Evolutionary conservation across 2,797 vertebrate species (phyloP), one percentile per base, ranked within the genome.

Genomic region (Myotis daubentonii): DNA sequence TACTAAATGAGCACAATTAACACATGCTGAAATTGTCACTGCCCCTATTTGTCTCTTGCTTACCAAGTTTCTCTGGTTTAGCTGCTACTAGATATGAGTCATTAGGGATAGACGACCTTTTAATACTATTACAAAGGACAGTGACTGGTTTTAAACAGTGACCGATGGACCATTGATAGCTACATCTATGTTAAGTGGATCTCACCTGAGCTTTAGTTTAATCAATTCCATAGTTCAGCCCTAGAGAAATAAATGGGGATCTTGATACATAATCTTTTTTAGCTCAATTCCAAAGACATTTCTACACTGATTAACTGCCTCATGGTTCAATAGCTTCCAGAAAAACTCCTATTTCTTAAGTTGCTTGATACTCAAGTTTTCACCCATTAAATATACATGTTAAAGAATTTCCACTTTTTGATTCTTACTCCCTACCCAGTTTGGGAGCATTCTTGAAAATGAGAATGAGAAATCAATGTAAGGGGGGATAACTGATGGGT

Each of bases 241-340:
- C 30, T 66, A 65, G 83, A 92, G 89, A 94, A 85, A 80, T 41
- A 93, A 82, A 80, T 49, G 38, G 36, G 25, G n/a, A 91, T 91
- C 78, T 87, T 95, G 57, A 82, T 89, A 38, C 47, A 72, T 20
- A 60, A 38, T 75, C 17, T 55, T 84, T 30, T 23, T 30, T 60
- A 85, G 15, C 28, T 65, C 81, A 62, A 72, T 89, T 89, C 81
- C n/a, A 76, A 82, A 87, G 94, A 88, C 57, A 78, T 92, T 93
- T 93, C 78, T 94, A 92, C 85, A 85, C 78, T 92, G 81, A 74
- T 80, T 96, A 90, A 94, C 60, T 70, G 66, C 79, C 71, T 88
- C 53, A 10, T 65, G 72, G 88, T 89, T 95, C 93, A 91, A 85
- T 88, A 60, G 41, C 23, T 88, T 41, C 79, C 87, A 90, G 81